Base-by-base conservation (phyloP, 92 coral and sea anemone genomes). In the Epizoanthus ramosus region DNA sequence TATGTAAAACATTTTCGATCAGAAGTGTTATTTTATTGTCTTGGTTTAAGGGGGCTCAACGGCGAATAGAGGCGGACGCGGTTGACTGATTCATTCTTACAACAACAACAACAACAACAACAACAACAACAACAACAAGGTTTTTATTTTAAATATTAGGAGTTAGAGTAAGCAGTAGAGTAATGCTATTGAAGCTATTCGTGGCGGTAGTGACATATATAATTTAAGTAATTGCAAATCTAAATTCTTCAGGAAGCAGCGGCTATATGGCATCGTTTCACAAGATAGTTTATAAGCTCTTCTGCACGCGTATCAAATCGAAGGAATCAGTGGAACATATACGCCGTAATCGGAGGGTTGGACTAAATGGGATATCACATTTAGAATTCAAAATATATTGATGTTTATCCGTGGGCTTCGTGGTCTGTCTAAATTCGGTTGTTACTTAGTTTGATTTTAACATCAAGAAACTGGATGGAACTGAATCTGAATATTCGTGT, bases 321-420 rank as follows among this genome's bases (percentile, higher is more conserved):
- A 43, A 67, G 5, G 50, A 39, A 1, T 72, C 81, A n/a, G 86
- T 73, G 41, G 82, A 82, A 63, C 53, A 84, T 5, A 84, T 83
- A 67, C 84, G 66, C 2, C 83, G 59, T 7, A 61, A 24, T 18
- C 75, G 75, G 5, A 84, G 74, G 61, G 87, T 83, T 33, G 56
- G 73, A 60, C 87, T 75, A 50, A 63, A 84, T n/a, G 84, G 74
- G 35, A 84, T 84, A 31, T 74, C 71, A 19, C 65, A 15, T 50
- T 84, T 84, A 37, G 82, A 56, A 50, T 84, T 16, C 8, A 31
- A 61, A 8, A 81, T 39, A 81, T 81, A 61, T 74, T 75, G 83
- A 39, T 74, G 83, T 60, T 75, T 61, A 21, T 74, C 84, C 16
- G 84, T 74, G 16, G 87, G 83, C n/a, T 84, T 74, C 21, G 56